These are phyloP conservation scores for Leptopilina myrica DNA, from an alignment of 2,888 invertebrate species.

Conservation along the genomic window DNA sequence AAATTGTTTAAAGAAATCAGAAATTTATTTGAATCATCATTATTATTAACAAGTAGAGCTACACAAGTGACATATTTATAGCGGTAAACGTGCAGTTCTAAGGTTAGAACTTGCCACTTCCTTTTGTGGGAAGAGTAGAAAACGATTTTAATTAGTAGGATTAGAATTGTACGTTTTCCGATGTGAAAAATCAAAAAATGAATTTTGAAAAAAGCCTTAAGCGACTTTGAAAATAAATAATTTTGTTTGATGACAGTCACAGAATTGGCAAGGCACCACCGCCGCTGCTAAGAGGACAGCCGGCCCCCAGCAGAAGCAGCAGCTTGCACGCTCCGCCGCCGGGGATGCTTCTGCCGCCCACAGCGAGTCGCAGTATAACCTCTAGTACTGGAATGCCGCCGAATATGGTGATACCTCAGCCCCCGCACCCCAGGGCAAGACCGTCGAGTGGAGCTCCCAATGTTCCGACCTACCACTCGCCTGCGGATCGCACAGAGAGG, in stretches of 20 bases:
- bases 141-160: no score
- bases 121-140: no score
- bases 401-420: conserved; percentile 78
- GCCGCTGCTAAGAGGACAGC: conserved; percentile 73
- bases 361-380: conserved; percentile 76
- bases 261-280: conserved; percentile 74
- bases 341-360: conserved; percentile 78
- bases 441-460: conserved; percentile 67
- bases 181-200: no score
- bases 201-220: no score
- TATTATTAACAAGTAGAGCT: no score
- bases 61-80: no score
- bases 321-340: conserved; percentile 77
- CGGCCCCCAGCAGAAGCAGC: conserved; percentile 73
- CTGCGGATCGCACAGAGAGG: conserved; percentile 74
- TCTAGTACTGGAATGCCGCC: conserved; percentile 77
- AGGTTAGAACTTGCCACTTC: no score
- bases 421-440: conserved; percentile 76
- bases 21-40: no score
- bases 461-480: conserved; percentile 73
- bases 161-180: no score
- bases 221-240: not conserved
- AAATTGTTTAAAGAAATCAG: no score
- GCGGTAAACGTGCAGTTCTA: no score
- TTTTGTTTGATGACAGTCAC: conserved; percentile 60